A percentile compares a stretch with the other conserved stretches of the same genome.
These are phyloP conservation scores for Cirrhinus mrigala DNA, from an alignment of 2,797 vertebrate genomes.

Conservation along the genomic window DNA sequence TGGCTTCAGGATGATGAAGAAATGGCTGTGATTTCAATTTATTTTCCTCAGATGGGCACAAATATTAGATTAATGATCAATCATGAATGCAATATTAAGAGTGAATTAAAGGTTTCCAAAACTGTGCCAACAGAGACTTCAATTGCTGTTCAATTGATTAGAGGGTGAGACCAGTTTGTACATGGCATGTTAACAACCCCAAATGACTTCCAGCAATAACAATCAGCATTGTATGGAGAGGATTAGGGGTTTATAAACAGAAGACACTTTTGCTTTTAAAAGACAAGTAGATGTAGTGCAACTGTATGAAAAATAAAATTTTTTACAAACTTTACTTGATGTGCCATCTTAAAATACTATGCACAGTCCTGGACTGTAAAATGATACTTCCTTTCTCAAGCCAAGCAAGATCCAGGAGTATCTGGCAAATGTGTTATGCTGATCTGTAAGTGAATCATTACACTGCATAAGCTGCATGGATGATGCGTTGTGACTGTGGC, in stretches of 20 bases:
- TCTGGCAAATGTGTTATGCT: conserved; percentile 56
- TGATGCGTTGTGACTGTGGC: neutral
- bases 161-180: neutral
- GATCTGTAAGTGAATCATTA: neutral
- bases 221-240: neutral
- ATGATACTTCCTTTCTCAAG: conserved; percentile 72
- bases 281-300: neutral
- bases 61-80: neutral
- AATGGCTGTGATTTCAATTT: neutral
- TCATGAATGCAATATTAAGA: neutral
- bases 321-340: neutral
- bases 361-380: conserved; percentile 56
- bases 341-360: neutral
- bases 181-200: neutral
- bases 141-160: neutral
- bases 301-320: neutral
- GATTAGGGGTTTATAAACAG: neutral
- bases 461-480: conserved; percentile 9
- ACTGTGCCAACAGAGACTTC: neutral
- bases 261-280: neutral
- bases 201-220: neutral
- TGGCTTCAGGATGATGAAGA: conserved; percentile 20
- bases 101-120: neutral
- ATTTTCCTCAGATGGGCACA: neutral
- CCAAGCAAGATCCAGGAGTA: conserved; percentile 65